Percentiles rank a stretch among this genome's conserved stretches.
phyloP scores from a whole-genome alignment of 1,140 invertebrate species.

The Pseudomyrmex cubaensis region DNA sequence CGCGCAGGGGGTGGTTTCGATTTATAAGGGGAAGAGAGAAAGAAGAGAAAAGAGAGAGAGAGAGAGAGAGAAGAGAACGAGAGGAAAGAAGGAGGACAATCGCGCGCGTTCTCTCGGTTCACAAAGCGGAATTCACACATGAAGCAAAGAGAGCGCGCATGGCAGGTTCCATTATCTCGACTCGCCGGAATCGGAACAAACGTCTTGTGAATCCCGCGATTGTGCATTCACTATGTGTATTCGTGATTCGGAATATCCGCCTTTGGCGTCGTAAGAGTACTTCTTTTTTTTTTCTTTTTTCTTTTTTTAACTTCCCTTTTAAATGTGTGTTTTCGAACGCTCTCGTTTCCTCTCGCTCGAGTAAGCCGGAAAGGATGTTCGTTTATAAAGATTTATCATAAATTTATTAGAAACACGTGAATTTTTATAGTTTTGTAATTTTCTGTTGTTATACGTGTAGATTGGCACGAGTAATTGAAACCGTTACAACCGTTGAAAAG shows the following conservation, averaged over 20 bases:
- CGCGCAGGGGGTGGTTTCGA: slow-evolving; percentile 18
- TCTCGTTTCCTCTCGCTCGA: not conserved
- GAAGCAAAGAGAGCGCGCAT: slow-evolving; percentile 10
- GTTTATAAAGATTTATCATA: not conserved
- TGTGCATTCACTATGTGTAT: slow-evolving; percentile 14
- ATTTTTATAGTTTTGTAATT: not conserved
- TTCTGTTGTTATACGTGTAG: no score
- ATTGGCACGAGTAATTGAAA: not conserved
- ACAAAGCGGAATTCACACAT: no score
- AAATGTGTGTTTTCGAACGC: no score
- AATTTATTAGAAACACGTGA: not conserved
- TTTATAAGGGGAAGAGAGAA: no score
- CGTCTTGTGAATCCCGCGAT: slow-evolving; percentile 2
- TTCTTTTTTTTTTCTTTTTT: no score
- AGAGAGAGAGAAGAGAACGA: no score
- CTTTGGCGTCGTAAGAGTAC: not conserved
- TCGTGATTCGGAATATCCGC: slow-evolving; percentile 18
- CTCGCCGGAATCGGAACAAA: slow-evolving; percentile 5
- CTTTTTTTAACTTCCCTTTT: not conserved
- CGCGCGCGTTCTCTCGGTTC: no score
- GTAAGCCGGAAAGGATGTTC: not conserved
- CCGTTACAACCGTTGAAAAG: no score
- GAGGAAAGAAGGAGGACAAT: no score
- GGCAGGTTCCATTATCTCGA: slow-evolving; percentile 45
- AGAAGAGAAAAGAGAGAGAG: no score